These are phyloP conservation scores for Caenorhabditis zanzibari DNA, from an alignment of 2,888 invertebrate genomes.

Conservation along the genomic window DNA sequence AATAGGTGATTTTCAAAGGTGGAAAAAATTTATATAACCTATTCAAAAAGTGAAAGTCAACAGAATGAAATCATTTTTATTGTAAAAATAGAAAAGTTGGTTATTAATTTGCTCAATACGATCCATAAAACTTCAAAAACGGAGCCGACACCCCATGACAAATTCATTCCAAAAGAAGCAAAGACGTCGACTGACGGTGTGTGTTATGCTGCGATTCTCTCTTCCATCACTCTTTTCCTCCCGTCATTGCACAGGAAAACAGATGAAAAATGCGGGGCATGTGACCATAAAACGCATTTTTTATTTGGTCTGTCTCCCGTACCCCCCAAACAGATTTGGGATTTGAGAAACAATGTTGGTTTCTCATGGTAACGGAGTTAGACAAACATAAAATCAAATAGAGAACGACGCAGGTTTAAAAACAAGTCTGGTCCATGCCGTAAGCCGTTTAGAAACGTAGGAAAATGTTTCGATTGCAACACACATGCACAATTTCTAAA, in stretches of 20 bases:
- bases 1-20: too few relatives aligned
- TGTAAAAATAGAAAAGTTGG: neutral
- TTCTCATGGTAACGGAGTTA: constrained; percentile 28
- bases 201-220: constrained; percentile 53
- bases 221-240: constrained; percentile 33
- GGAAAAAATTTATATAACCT: too few relatives aligned
- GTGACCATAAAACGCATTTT: constrained; percentile 57
- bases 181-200: constrained; percentile 43
- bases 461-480: neutral
- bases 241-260: constrained; percentile 58
- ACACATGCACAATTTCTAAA: neutral
- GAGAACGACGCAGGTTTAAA: neutral
- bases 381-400: neutral
- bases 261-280: constrained; percentile 63
- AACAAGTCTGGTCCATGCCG: constrained; percentile 1
- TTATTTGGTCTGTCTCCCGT: constrained; percentile 39
- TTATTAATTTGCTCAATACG: constrained; percentile 16
- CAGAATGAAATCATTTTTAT: neutral
- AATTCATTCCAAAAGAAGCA: constrained; percentile 49
- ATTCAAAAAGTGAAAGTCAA: neutral
- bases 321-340: neutral
- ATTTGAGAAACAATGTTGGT: constrained; percentile 5
- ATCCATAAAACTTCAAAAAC: constrained; percentile 52
- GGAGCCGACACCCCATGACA: constrained; percentile 37
- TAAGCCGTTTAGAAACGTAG: neutral